Conservation (phyloP, 2,113 vertebrate genomes). For the Albula goreensis region DNA sequence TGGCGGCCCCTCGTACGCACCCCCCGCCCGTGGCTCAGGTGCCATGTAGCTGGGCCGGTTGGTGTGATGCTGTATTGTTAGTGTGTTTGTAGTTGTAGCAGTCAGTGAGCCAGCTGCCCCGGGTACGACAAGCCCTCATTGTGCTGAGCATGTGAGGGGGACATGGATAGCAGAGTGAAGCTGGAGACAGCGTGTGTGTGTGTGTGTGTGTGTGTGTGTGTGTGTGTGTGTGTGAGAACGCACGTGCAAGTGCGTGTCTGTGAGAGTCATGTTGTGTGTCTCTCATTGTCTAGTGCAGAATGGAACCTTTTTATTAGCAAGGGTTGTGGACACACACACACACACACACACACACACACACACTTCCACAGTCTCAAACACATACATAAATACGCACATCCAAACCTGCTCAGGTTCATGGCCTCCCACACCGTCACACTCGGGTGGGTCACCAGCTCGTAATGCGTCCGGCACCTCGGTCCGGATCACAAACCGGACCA, state of each 20-base stretch:
- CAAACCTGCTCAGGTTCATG: neutral
- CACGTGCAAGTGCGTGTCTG: conserved; percentile 32
- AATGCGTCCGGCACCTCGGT: neutral
- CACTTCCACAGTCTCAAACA: neutral
- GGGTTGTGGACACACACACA: conserved; percentile 14
- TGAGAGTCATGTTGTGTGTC: conserved; percentile 50
- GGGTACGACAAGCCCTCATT: conserved; percentile 50
- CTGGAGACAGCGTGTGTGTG: conserved; percentile 44
- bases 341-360: neutral
- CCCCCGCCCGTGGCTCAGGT: neutral
- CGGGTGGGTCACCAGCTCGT: too few species aligned
- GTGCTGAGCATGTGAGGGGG: conserved; percentile 48
- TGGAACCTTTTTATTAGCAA: conserved; percentile 60
- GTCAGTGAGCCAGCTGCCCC: conserved; percentile 56
- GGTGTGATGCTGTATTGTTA: conserved; percentile 18
- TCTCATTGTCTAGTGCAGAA: conserved; percentile 69
- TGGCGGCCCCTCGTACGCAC: neutral
- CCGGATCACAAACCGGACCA: neutral
- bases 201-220: conserved; percentile 37
- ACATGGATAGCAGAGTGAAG: conserved; percentile 37
- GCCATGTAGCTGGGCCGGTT: neutral
- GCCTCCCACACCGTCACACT: conserved; percentile 2
- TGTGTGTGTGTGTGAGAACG: conserved; percentile 27
- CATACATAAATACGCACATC: neutral
- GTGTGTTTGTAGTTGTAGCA: conserved; percentile 34